Evolutionary conservation across 2,888 invertebrate species (phyloP).

Genomic region (Luperina nickerlii): DNA sequence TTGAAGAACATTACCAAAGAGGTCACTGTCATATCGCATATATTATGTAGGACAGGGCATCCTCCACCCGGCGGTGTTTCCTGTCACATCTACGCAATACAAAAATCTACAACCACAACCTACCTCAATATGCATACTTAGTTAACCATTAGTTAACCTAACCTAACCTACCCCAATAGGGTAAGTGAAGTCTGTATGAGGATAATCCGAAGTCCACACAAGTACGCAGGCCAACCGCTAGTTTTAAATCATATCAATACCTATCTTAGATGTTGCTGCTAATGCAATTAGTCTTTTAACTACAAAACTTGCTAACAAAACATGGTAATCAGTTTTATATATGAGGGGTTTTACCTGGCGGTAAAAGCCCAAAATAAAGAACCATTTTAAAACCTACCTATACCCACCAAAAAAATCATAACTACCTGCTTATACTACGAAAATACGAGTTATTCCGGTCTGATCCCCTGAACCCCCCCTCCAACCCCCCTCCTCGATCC

Average conservation of each 20-base stretch:
- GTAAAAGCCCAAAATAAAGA: background rate
- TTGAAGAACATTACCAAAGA: too few relatives aligned
- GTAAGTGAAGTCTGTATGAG: background rate
- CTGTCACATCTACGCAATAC: too few relatives aligned
- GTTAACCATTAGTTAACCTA: too few relatives aligned
- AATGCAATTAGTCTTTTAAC: background rate
- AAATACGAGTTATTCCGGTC: background rate
- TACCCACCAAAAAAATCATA: background rate
- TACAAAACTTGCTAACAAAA: slow-evolving; percentile 3
- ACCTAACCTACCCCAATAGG: background rate
- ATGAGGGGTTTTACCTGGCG: slow-evolving; percentile 3
- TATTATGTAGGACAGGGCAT: too few relatives aligned
- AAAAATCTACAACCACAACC: too few relatives aligned
- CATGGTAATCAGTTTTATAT: background rate
- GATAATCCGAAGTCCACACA: too few relatives aligned
- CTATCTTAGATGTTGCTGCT: background rate
- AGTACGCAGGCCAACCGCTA: background rate
- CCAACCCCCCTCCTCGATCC: too few relatives aligned
- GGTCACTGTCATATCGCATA: too few relatives aligned
- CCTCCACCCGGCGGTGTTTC: too few relatives aligned
- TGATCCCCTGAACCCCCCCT: too few relatives aligned
- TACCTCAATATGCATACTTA: too few relatives aligned
- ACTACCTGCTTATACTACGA: background rate
- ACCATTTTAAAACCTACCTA: background rate
- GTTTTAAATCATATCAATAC: background rate